Percentiles rank a stretch among this genome's conserved stretches.
These are phyloP conservation scores for Chaetorhynchus papuensis DNA, from an alignment of 2,113 vertebrate genomes.

Conservation along the genomic window DNA sequence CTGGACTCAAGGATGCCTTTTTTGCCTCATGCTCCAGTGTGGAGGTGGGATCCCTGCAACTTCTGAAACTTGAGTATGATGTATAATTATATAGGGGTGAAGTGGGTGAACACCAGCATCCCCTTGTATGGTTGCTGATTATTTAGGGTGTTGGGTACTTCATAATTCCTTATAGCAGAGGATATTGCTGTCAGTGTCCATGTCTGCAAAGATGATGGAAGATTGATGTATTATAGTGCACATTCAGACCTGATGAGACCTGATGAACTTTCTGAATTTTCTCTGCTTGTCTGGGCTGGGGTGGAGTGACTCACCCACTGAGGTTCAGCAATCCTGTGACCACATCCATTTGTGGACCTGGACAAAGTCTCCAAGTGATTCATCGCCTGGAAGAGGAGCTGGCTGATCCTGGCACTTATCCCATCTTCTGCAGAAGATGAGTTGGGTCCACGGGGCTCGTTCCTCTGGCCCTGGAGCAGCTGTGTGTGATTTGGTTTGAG, in stretches of 20 bases:
- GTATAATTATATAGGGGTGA: neutral
- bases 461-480: neutral
- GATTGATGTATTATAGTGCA: rapidly evolving
- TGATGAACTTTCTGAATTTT: neutral
- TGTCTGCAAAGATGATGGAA: neutral
- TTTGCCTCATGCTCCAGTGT: rapidly evolving
- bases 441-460: neutral
- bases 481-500: neutral
- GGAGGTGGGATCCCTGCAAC: neutral
- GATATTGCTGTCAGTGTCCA: neutral
- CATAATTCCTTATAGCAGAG: neutral
- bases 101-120: neutral
- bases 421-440: neutral
- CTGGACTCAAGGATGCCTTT: neutral
- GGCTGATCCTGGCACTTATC: neutral
- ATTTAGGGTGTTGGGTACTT: rapidly evolving
- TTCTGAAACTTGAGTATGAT: neutral
- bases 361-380: neutral
- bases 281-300: neutral
- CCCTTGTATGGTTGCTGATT: neutral
- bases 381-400: neutral
- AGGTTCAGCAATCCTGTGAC: neutral
- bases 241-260: neutral
- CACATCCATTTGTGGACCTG: neutral
- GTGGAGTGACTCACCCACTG: rapidly evolving